phyloP scores from a whole-genome alignment of 2,797 vertebrate species.

The Huso huso region DNA sequence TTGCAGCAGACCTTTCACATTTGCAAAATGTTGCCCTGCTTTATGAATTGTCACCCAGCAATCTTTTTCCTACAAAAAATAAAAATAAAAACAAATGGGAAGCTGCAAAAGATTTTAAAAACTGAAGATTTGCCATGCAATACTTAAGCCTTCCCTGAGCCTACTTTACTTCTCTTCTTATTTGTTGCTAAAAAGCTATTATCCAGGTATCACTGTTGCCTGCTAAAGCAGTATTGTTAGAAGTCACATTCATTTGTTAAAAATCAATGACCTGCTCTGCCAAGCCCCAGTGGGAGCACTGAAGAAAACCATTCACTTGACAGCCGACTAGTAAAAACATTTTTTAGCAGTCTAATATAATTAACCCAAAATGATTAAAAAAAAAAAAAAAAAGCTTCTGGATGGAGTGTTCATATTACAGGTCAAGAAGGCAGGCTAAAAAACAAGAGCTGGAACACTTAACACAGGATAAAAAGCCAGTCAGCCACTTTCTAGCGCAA shows the following conservation, averaged over 20 bases:
- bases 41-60: conserved; percentile 61
- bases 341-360: conserved; percentile 17
- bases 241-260: conserved; percentile 32
- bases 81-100: conserved; percentile 58
- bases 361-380: conserved; percentile 29
- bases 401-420: background rate
- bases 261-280: conserved; percentile 32
- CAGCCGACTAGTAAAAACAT: no score
- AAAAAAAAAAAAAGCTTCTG: background rate
- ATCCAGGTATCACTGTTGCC: conserved; percentile 35
- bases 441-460: conserved; percentile 9
- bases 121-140: conserved; percentile 24
- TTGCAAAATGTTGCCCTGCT: conserved; percentile 66
- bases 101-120: conserved; percentile 43
- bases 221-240: conserved; percentile 33
- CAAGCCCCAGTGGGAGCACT: no score
- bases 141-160: conserved; percentile 24
- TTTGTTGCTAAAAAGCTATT: conserved; percentile 24
- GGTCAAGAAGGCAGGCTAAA: conserved; percentile 10
- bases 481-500: no score
- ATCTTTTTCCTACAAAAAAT: conserved; percentile 54
- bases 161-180: conserved; percentile 22
- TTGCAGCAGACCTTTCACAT: conserved; percentile 74
- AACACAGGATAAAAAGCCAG: no score
- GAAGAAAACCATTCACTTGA: no score